These are phyloP conservation scores for Climacteris rufus DNA, from an alignment of 2,113 vertebrate species.

Conservation along the genomic window DNA sequence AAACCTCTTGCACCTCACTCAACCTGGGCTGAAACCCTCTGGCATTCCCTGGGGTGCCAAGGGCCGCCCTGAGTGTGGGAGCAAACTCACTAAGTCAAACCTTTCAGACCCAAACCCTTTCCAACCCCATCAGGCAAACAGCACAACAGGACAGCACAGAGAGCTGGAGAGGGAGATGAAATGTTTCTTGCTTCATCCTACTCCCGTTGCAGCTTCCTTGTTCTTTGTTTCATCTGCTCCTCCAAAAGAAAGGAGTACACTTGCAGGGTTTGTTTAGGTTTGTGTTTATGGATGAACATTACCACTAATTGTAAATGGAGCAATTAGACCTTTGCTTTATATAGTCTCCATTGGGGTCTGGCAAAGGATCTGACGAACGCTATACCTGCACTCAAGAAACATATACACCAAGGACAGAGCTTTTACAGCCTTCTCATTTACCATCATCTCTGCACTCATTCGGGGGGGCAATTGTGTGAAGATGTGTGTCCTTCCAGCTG, in stretches of 20 bases:
- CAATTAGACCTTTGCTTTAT: slow-evolving; percentile 24
- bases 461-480: background rate
- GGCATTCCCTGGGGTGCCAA: background rate
- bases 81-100: background rate
- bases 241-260: background rate
- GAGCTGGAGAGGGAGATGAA: background rate
- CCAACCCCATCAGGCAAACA: background rate
- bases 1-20: background rate
- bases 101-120: background rate
- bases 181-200: background rate
- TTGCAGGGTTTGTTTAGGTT: background rate
- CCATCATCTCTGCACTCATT: background rate
- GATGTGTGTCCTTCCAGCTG: slow-evolving; percentile 22
- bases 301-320: slow-evolving; percentile 25
- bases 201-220: background rate
- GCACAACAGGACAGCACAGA: background rate
- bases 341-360: background rate
- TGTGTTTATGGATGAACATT: background rate
- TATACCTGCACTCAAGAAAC: background rate
- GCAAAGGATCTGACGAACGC: background rate
- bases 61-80: rapidly evolving
- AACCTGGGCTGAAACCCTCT: background rate
- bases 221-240: background rate
- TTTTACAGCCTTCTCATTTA: slow-evolving; percentile 23
- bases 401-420: background rate